phyloP scores from a whole-genome alignment of 2,113 vertebrate species.

The Meleagris gallopavo region DNA sequence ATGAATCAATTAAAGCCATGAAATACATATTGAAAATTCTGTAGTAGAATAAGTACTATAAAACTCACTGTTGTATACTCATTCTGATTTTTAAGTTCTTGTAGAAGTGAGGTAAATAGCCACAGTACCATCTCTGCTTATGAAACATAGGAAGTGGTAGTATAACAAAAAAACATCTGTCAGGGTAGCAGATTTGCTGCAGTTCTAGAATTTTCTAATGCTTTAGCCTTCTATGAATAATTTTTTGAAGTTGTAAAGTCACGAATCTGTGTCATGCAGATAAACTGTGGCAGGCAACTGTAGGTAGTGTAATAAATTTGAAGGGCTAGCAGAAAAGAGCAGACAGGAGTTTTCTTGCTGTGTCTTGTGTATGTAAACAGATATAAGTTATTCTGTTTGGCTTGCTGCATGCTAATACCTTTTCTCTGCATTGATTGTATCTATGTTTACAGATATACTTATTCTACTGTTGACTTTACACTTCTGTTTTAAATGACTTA shows the following conservation, averaged over 20 bases:
- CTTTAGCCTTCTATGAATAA: background rate
- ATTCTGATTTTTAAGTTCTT: background rate
- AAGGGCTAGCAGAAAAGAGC: background rate
- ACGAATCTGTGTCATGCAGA: background rate
- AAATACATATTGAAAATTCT: background rate
- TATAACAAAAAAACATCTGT: background rate
- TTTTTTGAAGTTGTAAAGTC: background rate
- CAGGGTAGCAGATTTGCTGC: background rate
- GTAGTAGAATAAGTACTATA: background rate
- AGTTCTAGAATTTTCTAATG: background rate
- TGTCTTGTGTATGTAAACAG: background rate
- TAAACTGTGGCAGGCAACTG: background rate
- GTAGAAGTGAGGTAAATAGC: background rate
- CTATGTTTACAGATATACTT: background rate
- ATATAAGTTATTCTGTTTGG: background rate
- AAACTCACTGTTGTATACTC: background rate
- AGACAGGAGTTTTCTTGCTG: background rate
- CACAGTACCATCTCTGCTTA: background rate
- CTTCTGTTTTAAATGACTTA: background rate
- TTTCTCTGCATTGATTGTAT: background rate
- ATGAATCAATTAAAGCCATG: background rate
- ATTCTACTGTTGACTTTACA: background rate
- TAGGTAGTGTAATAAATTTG: background rate
- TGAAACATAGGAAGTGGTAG: background rate
- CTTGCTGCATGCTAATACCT: background rate